Evolutionary conservation across 2,113 vertebrate genomes (phyloP), one percentile per base, ranked within the genome.

Genomic region (Otolemur garnettii): DNA sequence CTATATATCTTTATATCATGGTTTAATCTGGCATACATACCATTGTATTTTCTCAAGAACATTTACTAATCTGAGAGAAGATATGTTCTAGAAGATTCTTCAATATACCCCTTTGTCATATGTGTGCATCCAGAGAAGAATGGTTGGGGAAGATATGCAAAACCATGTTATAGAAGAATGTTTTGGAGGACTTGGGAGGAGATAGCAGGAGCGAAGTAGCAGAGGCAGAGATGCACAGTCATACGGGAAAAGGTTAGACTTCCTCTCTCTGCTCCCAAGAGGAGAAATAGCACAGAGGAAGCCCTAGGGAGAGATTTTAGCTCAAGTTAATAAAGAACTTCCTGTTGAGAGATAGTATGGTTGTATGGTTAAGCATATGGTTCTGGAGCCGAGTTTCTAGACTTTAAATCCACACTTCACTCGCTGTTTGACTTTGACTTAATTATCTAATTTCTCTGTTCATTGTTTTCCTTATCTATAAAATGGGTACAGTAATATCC

Each of bases 201-300:
- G 92, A 81, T 33, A 1, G 13, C 26, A 10, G 38, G 45, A 50
- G 45, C 10, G 45, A 50, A 10, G 45, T 50, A 79, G 66, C 38
- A 35, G 66, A 79, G 55, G 53, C 75, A 42, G 55, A 53, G 64
- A 26, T 28, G 53, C 45, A 33, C 3, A 2, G 5, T 74, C 78
- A 38, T 71, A 45, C 62, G 88, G 87, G 85, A n/a, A n/a, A 74
- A 92, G 90, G 77, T 66, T 71, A 75, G 96, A 83, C 42, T 59
- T 95, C 69, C 77, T 89, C 24, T 8, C 17, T 93, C 35, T 64
- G 60, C 57, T 94, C 45, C 77, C 22, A 30, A 82, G 78, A 45
- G 19, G 93, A 33, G 89, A 55, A 91, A 80, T 55, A 81, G 78
- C 15, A 88, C 28, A 69, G 80, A 90, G 91, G 93, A 96, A 94